These are phyloP conservation scores for Diglossa brunneiventris DNA, from an alignment of 2,113 vertebrate genomes.

Conservation along the genomic window DNA sequence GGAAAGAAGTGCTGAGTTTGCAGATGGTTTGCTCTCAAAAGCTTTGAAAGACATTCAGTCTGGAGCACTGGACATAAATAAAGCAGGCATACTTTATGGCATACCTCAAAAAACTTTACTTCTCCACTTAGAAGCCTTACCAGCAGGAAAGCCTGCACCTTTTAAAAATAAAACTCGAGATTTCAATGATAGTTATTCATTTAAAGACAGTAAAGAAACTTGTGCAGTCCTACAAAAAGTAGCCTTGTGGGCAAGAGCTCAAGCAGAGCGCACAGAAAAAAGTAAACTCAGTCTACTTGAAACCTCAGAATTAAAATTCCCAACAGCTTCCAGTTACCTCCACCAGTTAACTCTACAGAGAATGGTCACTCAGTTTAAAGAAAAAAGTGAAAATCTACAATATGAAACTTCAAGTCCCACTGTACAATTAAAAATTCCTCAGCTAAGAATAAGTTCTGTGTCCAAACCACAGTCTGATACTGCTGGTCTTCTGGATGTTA, in stretches of 20 bases:
- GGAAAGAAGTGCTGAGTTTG: slow-evolving; percentile 99
- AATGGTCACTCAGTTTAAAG: slow-evolving; percentile 88
- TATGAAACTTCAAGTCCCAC: slow-evolving; percentile 79
- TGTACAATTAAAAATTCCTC: slow-evolving; percentile 91
- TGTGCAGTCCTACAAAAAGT: slow-evolving; percentile 94
- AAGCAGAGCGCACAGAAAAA: slow-evolving; percentile 87
- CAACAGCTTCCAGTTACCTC: slow-evolving; percentile 89
- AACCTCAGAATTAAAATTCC: slow-evolving; percentile 89
- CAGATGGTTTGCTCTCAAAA: slow-evolving; percentile 98
- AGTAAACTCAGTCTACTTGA: slow-evolving; percentile 83
- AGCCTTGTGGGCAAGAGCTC: slow-evolving; percentile 90
- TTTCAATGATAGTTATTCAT: slow-evolving; percentile 84
- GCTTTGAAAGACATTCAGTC: slow-evolving; percentile 99
- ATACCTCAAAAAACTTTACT: slow-evolving; percentile 96
- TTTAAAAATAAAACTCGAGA: slow-evolving; percentile 84
- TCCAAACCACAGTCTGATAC: slow-evolving; percentile 84
- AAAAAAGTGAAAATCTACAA: slow-evolving; percentile 82
- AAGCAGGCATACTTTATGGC: slow-evolving; percentile 98
- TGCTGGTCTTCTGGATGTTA: slow-evolving; percentile 85
- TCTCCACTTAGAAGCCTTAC: slow-evolving; percentile 90
- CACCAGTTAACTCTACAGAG: slow-evolving; percentile 93
- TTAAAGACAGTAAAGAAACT: slow-evolving; percentile 88
- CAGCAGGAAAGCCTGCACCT: slow-evolving; percentile 84
- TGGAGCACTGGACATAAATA: slow-evolving; percentile 96
- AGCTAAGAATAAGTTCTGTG: slow-evolving; percentile 84